Evolutionary conservation across 2,888 invertebrate species (phyloP).

Genomic region (Danaus chrysippus): DNA sequence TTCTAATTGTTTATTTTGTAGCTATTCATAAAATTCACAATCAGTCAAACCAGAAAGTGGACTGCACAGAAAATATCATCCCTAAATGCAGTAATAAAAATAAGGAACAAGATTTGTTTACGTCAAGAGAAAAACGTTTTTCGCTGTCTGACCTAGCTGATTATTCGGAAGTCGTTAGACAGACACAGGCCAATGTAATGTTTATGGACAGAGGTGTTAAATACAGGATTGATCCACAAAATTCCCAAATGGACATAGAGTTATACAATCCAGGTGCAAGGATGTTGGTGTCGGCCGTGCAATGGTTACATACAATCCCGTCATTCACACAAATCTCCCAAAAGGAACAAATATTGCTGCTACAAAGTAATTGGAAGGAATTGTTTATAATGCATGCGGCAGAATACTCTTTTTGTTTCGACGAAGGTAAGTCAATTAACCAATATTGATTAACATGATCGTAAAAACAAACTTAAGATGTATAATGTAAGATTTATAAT

Average conservation of each 20-base stretch:
- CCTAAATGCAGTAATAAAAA: constrained; percentile 38
- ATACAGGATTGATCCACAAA: constrained; percentile 31
- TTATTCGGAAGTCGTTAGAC: constrained; percentile 27
- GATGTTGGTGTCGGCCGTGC: constrained; percentile 86
- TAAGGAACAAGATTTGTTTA: neutral
- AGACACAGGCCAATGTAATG: constrained; percentile 37
- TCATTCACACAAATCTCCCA: constrained; percentile 83
- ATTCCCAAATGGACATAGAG: constrained; percentile 30
- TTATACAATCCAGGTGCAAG: constrained; percentile 86
- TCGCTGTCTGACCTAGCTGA: constrained; percentile 39
- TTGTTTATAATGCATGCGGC: constrained; percentile 90
- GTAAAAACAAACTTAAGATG: too few relatives aligned
- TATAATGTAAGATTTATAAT: too few relatives aligned
- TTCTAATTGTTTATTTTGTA: neutral
- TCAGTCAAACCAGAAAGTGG: constrained; percentile 29
- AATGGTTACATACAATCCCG: constrained; percentile 89
- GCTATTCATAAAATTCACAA: neutral
- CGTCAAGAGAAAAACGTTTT: constrained; percentile 36
- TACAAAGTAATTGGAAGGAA: constrained; percentile 91
- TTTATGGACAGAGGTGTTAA: constrained; percentile 21
- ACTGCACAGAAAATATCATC: constrained; percentile 42
- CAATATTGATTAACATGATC: neutral
- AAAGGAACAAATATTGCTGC: constrained; percentile 84
- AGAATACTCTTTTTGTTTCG: constrained; percentile 87
- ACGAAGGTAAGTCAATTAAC: constrained; percentile 79